Percentiles rank a stretch among this genome's conserved stretches.
phyloP scores from a whole-genome alignment of 1,140 invertebrate species.

The Trichonephila clavata region DNA sequence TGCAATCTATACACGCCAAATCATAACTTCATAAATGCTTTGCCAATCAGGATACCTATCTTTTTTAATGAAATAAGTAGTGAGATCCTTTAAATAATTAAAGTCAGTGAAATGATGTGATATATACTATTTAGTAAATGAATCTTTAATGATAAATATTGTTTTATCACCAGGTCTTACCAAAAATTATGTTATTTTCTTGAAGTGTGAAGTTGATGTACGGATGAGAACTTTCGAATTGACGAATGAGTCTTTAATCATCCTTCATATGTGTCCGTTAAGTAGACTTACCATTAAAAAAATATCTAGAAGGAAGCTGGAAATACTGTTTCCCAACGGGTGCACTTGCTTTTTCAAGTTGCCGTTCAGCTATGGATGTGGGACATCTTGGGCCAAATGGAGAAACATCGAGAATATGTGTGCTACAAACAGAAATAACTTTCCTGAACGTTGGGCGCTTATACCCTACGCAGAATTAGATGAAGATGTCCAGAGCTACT shows the following conservation, averaged over 20 bases:
- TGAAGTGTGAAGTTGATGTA: background rate
- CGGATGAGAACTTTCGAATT: background rate
- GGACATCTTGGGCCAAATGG: background rate
- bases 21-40: no score
- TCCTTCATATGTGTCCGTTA: background rate
- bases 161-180: background rate
- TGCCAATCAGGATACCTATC: no score
- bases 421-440: background rate
- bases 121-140: no score
- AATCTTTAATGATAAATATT: no score
- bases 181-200: background rate
- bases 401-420: background rate
- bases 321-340: background rate
- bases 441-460: background rate
- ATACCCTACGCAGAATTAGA: background rate
- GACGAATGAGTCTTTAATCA: background rate
- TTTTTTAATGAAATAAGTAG: no score
- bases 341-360: background rate
- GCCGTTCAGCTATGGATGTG: background rate
- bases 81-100: no score
- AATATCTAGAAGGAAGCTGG: background rate
- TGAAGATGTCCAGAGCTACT: background rate
- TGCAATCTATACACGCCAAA: no score
- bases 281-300: background rate
- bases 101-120: no score